Percentiles rank a stretch among this genome's conserved stretches.
phyloP scores from a whole-genome alignment of 1,140 invertebrate genomes.

The Thaumatotibia leucotreta region DNA sequence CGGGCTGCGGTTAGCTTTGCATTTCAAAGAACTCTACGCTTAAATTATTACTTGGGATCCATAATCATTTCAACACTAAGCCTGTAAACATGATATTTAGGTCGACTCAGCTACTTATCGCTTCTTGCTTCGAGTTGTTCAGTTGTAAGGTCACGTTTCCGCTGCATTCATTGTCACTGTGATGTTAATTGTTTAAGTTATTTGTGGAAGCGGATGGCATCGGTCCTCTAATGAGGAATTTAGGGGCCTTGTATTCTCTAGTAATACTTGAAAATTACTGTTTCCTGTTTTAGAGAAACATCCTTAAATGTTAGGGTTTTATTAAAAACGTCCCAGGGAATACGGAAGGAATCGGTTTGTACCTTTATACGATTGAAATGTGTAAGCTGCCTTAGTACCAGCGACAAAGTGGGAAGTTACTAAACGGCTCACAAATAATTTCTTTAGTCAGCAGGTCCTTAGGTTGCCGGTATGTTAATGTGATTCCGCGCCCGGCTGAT shows the following conservation, averaged over 20 bases:
- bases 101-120: slow-evolving; percentile 1
- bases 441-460: no score
- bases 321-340: no score
- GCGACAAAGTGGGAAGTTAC: no score
- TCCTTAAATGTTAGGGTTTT: no score
- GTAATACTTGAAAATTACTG: background rate
- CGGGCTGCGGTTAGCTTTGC: background rate
- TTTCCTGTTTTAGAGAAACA: background rate
- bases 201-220: background rate
- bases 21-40: background rate
- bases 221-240: background rate
- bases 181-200: slow-evolving; percentile 10
- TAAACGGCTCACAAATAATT: no score
- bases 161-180: slow-evolving; percentile 3
- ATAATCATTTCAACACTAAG: slow-evolving; percentile 5
- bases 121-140: background rate
- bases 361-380: no score
- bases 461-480: no score
- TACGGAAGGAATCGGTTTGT: no score
- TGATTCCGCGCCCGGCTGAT: no score
- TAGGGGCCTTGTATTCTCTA: background rate
- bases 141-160: slow-evolving; percentile 6
- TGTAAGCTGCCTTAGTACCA: no score
- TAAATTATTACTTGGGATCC: background rate
- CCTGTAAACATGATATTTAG: background rate